Base-by-base conservation (phyloP, 2,797 vertebrate species). In the Meda fulgida region DNA sequence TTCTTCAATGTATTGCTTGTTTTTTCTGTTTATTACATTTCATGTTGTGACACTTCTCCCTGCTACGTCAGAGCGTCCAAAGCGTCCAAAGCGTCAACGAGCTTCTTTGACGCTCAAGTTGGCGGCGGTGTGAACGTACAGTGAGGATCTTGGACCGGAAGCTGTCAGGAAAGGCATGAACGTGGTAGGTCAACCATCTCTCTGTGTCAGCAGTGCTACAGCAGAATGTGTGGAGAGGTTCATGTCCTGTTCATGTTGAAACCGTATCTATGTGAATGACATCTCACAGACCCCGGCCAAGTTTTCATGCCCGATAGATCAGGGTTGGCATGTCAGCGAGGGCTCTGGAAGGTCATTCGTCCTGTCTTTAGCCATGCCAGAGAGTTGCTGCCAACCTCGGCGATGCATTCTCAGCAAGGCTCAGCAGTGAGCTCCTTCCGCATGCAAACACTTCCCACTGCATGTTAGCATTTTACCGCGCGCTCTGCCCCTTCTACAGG, bases 341-440 rank as follows among this genome's bases (percentile, higher is more conserved):
- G 90, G 92, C 91, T 91, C 83, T 88, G 92, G 89, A 92, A 94
- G 94, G 92, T 94, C 91, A 91, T 86, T 91, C 85, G 76, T 91
- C 90, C 46, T 66, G 60, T 40, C 67, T 51, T 76, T 46, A 80
- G 75, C 75, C 70, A 13, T 29, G 84, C 60, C 73, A 87, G 46
- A 51, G 85, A 34, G n/a, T 48, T 26, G 46, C 58, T 60, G 77
- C 85, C 85, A 89, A 70, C 83, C 76, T 73, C 34, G 21, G 40
- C n/a, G 58, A 63, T 70, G 78, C 69, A 58, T 55, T 82, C 88
- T 85, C 70, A 89, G 78, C 81, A 84, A 65, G 31, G 29, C 84
- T 78, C 86, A 82, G 78, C 51, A 75, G 81, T n/a, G 60, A 69
- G 71, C 38, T 78, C 66, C n/a, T 70, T 73, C 36, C 34, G 26